These are phyloP conservation scores for Subanguina moxae DNA, from an alignment of 1,140 invertebrate genomes.

Conservation along the genomic window DNA sequence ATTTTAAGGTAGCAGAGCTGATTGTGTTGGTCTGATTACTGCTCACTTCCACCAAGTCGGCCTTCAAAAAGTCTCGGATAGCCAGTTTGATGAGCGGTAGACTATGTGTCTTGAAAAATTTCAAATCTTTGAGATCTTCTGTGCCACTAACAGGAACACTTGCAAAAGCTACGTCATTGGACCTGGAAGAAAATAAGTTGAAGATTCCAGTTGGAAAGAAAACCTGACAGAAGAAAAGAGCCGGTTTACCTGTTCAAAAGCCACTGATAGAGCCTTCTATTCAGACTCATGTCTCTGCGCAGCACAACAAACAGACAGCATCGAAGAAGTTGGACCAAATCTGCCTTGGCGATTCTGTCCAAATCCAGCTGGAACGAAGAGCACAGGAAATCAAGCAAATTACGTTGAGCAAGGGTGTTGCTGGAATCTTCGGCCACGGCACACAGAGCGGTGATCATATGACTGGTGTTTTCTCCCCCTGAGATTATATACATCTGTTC, in stretches of 20 bases:
- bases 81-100: slow-evolving; percentile 65
- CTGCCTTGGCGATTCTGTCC: slow-evolving; percentile 70
- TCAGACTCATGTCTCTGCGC: slow-evolving; percentile 83
- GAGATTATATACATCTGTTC: slow-evolving; percentile 77
- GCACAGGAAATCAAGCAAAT: slow-evolving; percentile 77
- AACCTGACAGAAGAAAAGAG: slow-evolving; percentile 1
- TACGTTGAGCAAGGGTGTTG: slow-evolving; percentile 76
- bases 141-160: slow-evolving; percentile 41
- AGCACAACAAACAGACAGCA: slow-evolving; percentile 78
- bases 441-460: slow-evolving; percentile 67
- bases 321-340: slow-evolving; percentile 74
- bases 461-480: slow-evolving; percentile 60
- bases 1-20: background rate
- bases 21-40: slow-evolving; percentile 15
- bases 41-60: slow-evolving; percentile 52
- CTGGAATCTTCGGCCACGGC: slow-evolving; percentile 69
- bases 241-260: slow-evolving; percentile 40
- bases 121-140: slow-evolving; percentile 55
- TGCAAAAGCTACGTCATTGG: slow-evolving; percentile 35
- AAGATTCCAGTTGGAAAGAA: background rate
- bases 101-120: slow-evolving; percentile 74
- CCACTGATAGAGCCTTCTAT: slow-evolving; percentile 65
- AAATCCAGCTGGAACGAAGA: slow-evolving; percentile 81
- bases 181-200: slow-evolving; percentile 16
- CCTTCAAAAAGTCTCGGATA: slow-evolving; percentile 61